phyloP scores from a whole-genome alignment of 2,888 invertebrate genomes.

The Plagodis pulveraria region DNA sequence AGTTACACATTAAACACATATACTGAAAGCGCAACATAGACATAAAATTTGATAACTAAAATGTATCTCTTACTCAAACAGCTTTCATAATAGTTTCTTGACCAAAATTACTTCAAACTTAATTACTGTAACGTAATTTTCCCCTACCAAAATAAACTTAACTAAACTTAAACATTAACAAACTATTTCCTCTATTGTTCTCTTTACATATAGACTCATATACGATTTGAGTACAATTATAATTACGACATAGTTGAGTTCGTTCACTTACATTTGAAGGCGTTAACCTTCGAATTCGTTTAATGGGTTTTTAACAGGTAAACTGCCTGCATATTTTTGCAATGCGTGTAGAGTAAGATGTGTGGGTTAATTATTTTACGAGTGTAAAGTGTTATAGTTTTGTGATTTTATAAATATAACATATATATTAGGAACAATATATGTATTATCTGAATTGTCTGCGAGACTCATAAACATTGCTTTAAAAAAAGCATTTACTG shows the following conservation, averaged over 20 bases:
- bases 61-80: no score
- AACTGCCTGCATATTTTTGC: constrained; percentile 12
- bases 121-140: not conserved
- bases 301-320: constrained; percentile 39
- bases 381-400: not conserved
- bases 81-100: no score
- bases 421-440: no score
- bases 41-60: no score
- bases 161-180: constrained; percentile 1
- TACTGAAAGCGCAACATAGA: no score
- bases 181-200: constrained; percentile 12
- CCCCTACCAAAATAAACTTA: not conserved
- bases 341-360: not conserved
- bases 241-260: constrained; percentile 43
- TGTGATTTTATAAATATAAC: not conserved
- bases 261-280: constrained; percentile 46
- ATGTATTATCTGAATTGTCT: no score
- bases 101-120: not conserved
- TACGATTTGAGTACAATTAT: constrained; percentile 20
- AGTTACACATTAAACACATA: no score
- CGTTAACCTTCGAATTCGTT: constrained; percentile 51
- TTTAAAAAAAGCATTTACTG: no score
- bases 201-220: constrained; percentile 1
- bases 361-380: not conserved
- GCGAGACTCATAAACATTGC: no score